Evolutionary conservation across 2,113 vertebrate species (phyloP).

Genomic region (Spermophilus dauricus): DNA sequence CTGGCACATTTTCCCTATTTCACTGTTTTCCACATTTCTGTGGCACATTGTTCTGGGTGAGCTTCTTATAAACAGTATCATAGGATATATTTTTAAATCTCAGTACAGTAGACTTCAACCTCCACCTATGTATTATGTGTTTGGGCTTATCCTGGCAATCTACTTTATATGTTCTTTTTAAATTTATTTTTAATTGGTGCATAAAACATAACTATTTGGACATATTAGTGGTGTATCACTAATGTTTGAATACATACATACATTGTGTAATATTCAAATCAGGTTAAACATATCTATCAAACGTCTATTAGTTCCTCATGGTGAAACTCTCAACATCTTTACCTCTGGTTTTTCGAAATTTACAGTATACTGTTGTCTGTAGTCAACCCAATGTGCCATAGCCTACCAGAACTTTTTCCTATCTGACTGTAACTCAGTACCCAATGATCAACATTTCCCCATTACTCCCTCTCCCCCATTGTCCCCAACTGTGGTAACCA

Average conservation of each 20-base stretch:
- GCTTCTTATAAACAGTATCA: neutral
- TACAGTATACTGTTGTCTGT: neutral
- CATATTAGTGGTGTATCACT: neutral
- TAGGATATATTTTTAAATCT: neutral
- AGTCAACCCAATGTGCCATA: neutral
- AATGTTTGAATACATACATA: neutral
- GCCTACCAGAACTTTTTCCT: neutral
- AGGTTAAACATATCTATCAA: neutral
- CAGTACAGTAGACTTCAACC: neutral
- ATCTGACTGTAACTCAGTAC: neutral
- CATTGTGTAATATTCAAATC: neutral
- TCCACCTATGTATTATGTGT: neutral
- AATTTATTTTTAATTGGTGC: neutral
- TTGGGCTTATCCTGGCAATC: neutral
- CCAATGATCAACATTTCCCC: neutral
- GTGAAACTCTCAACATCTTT: neutral
- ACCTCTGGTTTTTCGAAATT: neutral
- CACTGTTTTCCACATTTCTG: neutral
- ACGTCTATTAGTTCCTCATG: neutral
- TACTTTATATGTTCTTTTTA: neutral
- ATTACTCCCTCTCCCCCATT: too few relatives aligned
- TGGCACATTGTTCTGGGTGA: neutral
- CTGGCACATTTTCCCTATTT: neutral
- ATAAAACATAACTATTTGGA: neutral
- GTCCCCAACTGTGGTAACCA: too few relatives aligned